Percentiles rank a stretch among this genome's conserved stretches.
phyloP scores from a whole-genome alignment of 1,140 invertebrate species.

The Aphis craccivora region DNA sequence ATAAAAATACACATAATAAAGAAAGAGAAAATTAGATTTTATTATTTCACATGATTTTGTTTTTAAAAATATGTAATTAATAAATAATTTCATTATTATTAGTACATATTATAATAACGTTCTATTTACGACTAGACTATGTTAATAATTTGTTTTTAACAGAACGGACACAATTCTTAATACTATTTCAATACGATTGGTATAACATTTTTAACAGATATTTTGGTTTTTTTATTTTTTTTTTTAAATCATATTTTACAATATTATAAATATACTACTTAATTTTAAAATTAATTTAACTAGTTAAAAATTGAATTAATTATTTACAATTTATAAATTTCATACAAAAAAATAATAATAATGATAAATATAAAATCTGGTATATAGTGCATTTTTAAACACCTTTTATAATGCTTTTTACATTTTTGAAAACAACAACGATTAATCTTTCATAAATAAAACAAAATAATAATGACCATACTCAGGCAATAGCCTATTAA shows the following conservation, averaged over 20 bases:
- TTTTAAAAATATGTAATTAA: constrained; percentile 40
- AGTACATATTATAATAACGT: constrained; percentile 36
- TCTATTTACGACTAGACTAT: constrained; percentile 56
- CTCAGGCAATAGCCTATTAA: not conserved
- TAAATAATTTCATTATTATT: constrained; percentile 49
- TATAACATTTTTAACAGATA: constrained; percentile 46
- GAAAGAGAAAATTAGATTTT: constrained; percentile 39
- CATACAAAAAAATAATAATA: constrained; percentile 45
- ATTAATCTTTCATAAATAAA: constrained; percentile 24
- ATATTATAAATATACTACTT: constrained; percentile 44
- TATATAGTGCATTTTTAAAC: not conserved
- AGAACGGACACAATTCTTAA: constrained; percentile 48
- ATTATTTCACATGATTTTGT: constrained; percentile 46
- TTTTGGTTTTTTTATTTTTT: not conserved
- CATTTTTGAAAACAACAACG: constrained; percentile 39
- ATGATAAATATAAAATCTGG: constrained; percentile 48
- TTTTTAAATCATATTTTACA: constrained; percentile 33
- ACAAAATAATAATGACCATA: constrained; percentile 45
- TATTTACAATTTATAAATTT: constrained; percentile 50
- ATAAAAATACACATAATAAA: not conserved
- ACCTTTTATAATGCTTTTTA: constrained; percentile 17
- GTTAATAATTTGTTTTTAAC: constrained; percentile 54
- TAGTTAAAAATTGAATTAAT: constrained; percentile 45
- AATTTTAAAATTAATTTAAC: constrained; percentile 54
- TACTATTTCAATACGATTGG: constrained; percentile 30